Percentiles rank a stretch among this genome's conserved stretches.
These are phyloP conservation scores for Argyra leucocephala DNA, from an alignment of 2,888 invertebrate genomes.

Conservation along the genomic window DNA sequence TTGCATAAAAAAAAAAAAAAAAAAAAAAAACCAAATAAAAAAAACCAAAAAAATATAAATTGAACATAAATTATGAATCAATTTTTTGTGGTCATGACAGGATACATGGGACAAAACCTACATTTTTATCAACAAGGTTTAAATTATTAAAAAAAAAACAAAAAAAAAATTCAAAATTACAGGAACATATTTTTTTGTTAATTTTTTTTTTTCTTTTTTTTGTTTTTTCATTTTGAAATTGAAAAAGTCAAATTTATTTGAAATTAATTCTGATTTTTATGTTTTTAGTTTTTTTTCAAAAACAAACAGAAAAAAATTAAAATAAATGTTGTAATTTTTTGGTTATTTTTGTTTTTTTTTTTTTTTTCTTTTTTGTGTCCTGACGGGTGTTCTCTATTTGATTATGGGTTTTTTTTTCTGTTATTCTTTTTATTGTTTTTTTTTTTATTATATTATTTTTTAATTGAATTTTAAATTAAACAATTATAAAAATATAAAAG, in stretches of 20 bases:
- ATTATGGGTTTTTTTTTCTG: too few relatives aligned
- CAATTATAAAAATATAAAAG: too few relatives aligned
- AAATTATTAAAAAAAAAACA: neutral
- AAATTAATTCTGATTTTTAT: slow-evolving; percentile 1
- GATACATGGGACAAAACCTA: neutral
- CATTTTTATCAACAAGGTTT: neutral
- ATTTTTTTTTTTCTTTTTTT: too few relatives aligned
- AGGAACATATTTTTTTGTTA: too few relatives aligned
- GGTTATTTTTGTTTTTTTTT: neutral
- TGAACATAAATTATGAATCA: slow-evolving; percentile 3
- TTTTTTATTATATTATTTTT: too few relatives aligned
- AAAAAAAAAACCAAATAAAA: neutral
- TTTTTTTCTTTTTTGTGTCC: neutral
- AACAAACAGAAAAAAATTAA: neutral
- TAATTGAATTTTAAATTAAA: too few relatives aligned
- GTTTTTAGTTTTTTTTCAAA: neutral
- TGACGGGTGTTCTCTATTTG: neutral
- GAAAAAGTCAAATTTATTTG: too few relatives aligned
- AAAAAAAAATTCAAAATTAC: neutral
- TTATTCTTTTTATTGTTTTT: too few relatives aligned
- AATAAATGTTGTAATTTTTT: neutral
- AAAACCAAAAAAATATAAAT: neutral
- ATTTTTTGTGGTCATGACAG: slow-evolving; percentile 6
- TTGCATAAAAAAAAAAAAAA: too few relatives aligned
- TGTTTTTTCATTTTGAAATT: too few relatives aligned